phyloP scores from a whole-genome alignment of 2,113 vertebrate species.

The Spheniscus mendiculus region DNA sequence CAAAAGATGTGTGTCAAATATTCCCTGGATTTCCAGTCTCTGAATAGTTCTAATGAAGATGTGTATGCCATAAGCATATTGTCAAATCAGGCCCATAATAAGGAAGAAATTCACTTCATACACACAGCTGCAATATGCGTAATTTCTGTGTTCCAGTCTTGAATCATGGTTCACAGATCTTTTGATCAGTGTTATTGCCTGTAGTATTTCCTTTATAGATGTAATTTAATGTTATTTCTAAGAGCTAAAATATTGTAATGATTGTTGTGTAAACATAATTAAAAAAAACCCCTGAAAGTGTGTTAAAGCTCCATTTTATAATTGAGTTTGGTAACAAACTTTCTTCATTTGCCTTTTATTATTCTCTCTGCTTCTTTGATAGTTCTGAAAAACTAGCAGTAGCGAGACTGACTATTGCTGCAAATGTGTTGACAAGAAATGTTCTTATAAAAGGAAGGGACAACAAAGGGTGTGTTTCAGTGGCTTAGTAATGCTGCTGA shows the following conservation, averaged over 20 bases:
- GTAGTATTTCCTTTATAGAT: background rate
- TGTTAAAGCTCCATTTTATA: background rate
- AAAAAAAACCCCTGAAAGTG: background rate
- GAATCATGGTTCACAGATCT: background rate
- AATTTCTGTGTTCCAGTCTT: background rate
- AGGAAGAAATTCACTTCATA: background rate
- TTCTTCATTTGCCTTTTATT: background rate
- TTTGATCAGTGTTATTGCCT: background rate
- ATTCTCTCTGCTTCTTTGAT: background rate
- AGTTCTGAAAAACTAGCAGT: background rate
- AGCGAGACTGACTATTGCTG: background rate
- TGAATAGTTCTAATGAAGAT: background rate
- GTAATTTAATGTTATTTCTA: background rate
- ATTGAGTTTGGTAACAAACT: background rate
- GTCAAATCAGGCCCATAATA: background rate
- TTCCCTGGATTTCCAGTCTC: background rate
- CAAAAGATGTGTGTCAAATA: background rate
- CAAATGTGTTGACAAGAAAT: background rate
- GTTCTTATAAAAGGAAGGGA: background rate
- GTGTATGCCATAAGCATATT: background rate
- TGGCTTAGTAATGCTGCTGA: background rate
- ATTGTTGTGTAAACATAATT: background rate
- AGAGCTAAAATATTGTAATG: background rate
- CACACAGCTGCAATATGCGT: accelerated
- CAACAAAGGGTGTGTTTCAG: background rate